Evolutionary conservation across 2,888 invertebrate species (phyloP), one percentile per base, ranked within the genome.

Genomic region (Trissolcus brochymenae): DNA sequence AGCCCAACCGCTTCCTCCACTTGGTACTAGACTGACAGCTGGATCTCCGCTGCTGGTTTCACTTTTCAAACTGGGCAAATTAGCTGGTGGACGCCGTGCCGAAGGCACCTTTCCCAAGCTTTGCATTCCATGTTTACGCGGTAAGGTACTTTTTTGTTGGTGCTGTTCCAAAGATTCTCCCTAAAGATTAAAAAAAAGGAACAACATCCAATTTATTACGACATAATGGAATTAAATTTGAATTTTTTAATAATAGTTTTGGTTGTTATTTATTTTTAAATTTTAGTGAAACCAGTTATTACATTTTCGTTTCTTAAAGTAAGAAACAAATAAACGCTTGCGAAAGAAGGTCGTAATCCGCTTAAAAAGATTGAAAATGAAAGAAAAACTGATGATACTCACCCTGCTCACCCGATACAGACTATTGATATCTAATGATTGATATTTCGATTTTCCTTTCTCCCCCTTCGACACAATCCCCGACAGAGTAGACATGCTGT

Each of bases 41-140:
- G 94, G 94, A 90, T 94, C 94, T 91, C 93, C 93, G 87, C 93
- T 94, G 87, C 92, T 93, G 88, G 94, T 93, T 93, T 99, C 99
- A 90, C 98, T 97, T 93, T 98, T 99, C 92, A 99, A 92, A 93
- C 98, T 99, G 90, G 99, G 99, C 91, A 99, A 92, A 93, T 98
- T 98, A 90, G 97, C 98, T 90, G 99, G 98, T 92, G 98, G 97
- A 90, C 99, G 95, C 92, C 99, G 95, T 90, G 97, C 96, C 91
- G 95, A 96, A 90, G 96, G 96, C 91, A 98, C 96, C 94, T 98
- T 99, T 92, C 99, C 99, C 94, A 99, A 94, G 92, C 95, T 95
- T 95, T 99, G 99, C 95, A 99, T 96, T 93, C 98, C 98, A 98
- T 98, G 98, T 94, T 98, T 98, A 91, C 96, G 96, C 90, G 95